Evolutionary conservation across 1,140 invertebrate genomes (phyloP), one percentile per base, ranked within the genome.

Genomic region (Chlorops oryzae): DNA sequence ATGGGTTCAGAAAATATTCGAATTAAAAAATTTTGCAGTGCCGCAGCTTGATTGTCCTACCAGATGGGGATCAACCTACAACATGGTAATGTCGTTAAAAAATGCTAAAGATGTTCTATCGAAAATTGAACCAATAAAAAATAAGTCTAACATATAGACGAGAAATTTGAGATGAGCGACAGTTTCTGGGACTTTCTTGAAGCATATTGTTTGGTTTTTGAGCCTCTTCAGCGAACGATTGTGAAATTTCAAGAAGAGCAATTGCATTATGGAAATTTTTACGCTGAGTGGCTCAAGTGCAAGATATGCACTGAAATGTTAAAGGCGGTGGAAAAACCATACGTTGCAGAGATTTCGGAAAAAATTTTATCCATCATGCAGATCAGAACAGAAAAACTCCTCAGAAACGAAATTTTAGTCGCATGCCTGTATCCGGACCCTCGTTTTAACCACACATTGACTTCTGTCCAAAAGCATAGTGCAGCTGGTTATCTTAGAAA

Each of bases 211-310:
- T 23, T 22, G 7, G 28, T 47, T 5, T 38, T 52, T 22, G 17
- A 15, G 27, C 42, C 47, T 15, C 40, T 54, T 7, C 48, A 54
- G 25, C 35, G 47, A 17, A 47, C 47, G 20, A 54, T 51, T 20
- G 37, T 55, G 7, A 23, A 55, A 34, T 54, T 50, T 37, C 52
- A 54, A 50, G 25, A 42, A 51, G 52, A 55, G 15, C 47, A 55
- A 42, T 43, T 55, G 18, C 48, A 55, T 27, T 55, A 51, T 21
- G 52, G 48, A 2, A 55, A 51, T 28, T 55, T 51, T 47, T 51
- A 55, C 28, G 52, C 44, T 48, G 9, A 43, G 22, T 55, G 53
- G 49, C 38, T 55, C 17, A 47, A 17, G 23, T 50, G 43, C 17
- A 55, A 55, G 41, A n/a, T 37, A 17, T 37, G 18, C 25, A 47